Percentiles rank a stretch among this genome's conserved stretches.
Evolutionary conservation across 1,140 invertebrate species (phyloP).

Genomic region (Achatina immaculata): DNA sequence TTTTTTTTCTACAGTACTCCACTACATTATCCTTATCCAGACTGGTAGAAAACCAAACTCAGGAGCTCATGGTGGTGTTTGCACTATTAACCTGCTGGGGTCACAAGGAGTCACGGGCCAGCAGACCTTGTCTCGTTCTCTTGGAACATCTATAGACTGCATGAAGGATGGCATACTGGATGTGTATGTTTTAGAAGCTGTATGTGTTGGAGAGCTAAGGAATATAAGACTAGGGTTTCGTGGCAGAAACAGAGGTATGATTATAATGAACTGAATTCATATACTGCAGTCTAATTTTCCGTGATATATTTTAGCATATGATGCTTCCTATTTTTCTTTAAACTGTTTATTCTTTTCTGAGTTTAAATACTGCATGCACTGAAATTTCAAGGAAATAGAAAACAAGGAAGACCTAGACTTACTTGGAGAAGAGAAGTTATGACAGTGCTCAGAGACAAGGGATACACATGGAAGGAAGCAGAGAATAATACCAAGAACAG

Average conservation of each 20-base stretch:
- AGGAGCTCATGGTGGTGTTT: slow-evolving; percentile 43
- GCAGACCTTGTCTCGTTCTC: slow-evolving; percentile 44
- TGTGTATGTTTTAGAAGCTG: slow-evolving; percentile 54
- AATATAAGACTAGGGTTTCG: slow-evolving; percentile 51
- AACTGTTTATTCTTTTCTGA: too few species aligned
- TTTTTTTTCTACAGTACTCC: slow-evolving; percentile 47
- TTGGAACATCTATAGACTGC: slow-evolving; percentile 40
- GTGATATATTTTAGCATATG: too few species aligned
- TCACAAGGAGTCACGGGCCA: slow-evolving; percentile 54
- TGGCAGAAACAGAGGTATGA: slow-evolving; percentile 46
- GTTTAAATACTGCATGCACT: too few species aligned
- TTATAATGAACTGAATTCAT: slow-evolving; percentile 22
- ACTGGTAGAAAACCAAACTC: slow-evolving; percentile 49
- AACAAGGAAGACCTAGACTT: too few species aligned
- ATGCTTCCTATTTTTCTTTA: too few species aligned
- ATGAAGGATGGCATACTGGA: slow-evolving; percentile 54
- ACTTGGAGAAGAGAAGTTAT: too few species aligned
- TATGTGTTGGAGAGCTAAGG: slow-evolving; percentile 52
- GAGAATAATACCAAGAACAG: too few species aligned
- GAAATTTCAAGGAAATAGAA: too few species aligned
- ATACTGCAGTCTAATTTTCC: too few species aligned
- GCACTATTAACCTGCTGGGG: slow-evolving; percentile 53
- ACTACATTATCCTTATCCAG: slow-evolving; percentile 54
- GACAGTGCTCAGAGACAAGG: too few species aligned
- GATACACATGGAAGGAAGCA: too few species aligned